Evolutionary conservation across 2,113 vertebrate species (phyloP), one percentile per base, ranked within the genome.

Genomic region (Lophotis ruficrista): DNA sequence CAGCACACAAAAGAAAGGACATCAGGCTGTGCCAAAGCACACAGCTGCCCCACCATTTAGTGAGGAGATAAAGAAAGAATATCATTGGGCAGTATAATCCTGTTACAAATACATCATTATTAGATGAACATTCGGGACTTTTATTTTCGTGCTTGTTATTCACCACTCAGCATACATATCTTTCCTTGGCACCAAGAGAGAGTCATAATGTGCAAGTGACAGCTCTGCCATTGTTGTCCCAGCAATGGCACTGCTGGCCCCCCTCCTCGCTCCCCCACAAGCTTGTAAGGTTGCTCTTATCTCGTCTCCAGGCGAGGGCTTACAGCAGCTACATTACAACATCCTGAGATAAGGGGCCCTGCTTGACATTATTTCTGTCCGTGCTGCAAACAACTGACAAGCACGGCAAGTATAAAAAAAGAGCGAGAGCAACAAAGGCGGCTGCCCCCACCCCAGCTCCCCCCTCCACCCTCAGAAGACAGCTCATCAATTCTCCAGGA

Each of bases 401-500:
- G 98, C 98, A 96, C 95, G 94, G 97, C 98, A 97, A 98, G 98
- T 98, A 98, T 98, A 97, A 96, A 96, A 96, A 98, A 97, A 96
- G 66, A 86, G 83, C 51, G 54, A 95, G 95, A 91, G 87, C 98
- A 97, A 97, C 97, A 97, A 97, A 97, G 96, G 90, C 82, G 0
- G 86, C 81, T 85, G 84, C 72, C 72, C 86, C 89, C 37, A 43
- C 78, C 89, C n/a, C 1, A 0, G 22, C 87, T 83, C 61, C 88
- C 84, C 82, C 57, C 58, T 71, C 90, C 88, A 58, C 89, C 96
- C 77, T 96, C 97, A 96, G 95, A 98, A 98, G 99, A 99, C 99
- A 98, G 98, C 98, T 98, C 99, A 99, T 99, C 99, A 99, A 99
- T 99, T 99, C 98, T 97, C 97, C 91, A 98, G 97, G 98, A 99